Evolutionary conservation across 2,888 invertebrate species (phyloP).

Genomic region (Spisula solida): DNA sequence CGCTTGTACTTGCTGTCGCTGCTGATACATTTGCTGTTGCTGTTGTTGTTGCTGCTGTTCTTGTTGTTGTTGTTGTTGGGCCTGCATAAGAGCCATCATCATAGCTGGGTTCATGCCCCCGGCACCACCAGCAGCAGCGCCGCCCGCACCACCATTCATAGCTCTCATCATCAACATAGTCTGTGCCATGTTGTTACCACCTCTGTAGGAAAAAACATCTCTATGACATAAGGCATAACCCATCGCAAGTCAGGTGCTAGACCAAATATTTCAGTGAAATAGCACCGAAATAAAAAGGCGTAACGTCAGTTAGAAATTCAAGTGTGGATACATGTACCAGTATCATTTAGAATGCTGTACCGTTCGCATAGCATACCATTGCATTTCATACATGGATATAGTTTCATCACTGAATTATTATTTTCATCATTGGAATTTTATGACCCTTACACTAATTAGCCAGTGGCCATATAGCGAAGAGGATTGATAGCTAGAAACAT

Average conservation of each 20-base stretch:
- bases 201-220: slow-evolving; percentile 42
- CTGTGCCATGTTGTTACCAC: slow-evolving; percentile 41
- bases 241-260: slow-evolving; percentile 27
- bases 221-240: slow-evolving; percentile 30
- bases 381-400: too few species aligned
- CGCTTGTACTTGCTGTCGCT: not conserved
- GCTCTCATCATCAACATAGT: slow-evolving; percentile 51
- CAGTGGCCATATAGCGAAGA: too few species aligned
- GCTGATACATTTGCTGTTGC: not conserved
- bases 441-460: too few species aligned
- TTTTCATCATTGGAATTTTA: too few species aligned
- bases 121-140: not conserved
- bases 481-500: too few species aligned
- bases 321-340: too few species aligned
- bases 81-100: slow-evolving; percentile 36
- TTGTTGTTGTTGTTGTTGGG: slow-evolving; percentile 37
- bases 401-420: too few species aligned
- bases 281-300: not conserved
- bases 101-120: slow-evolving; percentile 23
- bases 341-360: too few species aligned
- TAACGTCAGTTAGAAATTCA: too few species aligned
- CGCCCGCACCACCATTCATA: slow-evolving; percentile 32
- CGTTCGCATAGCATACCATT: too few species aligned
- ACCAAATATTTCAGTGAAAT: not conserved
- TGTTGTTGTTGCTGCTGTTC: slow-evolving; percentile 14